A percentile compares a stretch with the other conserved stretches of the same genome.
phyloP scores from a whole-genome alignment of 2,888 invertebrate genomes.

The Oscheius sp. region DNA sequence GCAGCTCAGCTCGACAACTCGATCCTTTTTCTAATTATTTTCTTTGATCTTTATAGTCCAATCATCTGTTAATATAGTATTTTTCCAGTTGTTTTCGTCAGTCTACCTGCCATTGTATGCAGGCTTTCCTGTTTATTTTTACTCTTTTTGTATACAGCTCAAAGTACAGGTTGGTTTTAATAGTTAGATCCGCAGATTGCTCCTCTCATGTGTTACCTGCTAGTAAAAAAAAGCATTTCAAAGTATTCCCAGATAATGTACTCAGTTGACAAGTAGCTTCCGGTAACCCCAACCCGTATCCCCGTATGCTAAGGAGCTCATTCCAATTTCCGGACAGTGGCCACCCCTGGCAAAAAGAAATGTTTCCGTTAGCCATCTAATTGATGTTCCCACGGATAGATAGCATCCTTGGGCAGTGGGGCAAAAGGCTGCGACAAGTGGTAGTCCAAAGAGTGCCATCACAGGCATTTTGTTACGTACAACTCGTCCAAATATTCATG shows the following conservation, averaged over 20 bases:
- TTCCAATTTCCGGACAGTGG: slow-evolving; percentile 18
- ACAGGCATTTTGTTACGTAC: neutral
- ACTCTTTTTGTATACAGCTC: slow-evolving; percentile 2
- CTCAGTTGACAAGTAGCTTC: neutral
- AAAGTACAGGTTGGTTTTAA: slow-evolving; percentile 5
- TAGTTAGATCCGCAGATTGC: too few relatives aligned
- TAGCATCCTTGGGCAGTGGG: slow-evolving; percentile 1
- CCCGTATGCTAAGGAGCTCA: neutral
- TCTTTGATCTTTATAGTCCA: neutral
- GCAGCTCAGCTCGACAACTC: neutral
- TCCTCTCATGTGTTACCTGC: neutral
- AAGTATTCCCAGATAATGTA: too few relatives aligned
- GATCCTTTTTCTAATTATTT: neutral
- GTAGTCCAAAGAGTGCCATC: too few relatives aligned
- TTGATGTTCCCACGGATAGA: slow-evolving; percentile 29
- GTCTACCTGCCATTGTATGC: slow-evolving; percentile 20
- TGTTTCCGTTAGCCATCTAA: slow-evolving; percentile 13
- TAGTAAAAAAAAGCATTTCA: neutral
- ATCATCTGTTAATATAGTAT: neutral
- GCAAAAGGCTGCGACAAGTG: neutral
- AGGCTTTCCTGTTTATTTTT: neutral
- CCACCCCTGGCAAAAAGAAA: slow-evolving; percentile 15
- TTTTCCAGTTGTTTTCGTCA: neutral
- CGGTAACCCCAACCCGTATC: too few relatives aligned
- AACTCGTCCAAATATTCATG: neutral